These are phyloP conservation scores for Xiphophorus maculatus DNA, from an alignment of 2,113 vertebrate genomes.

Conservation along the genomic window DNA sequence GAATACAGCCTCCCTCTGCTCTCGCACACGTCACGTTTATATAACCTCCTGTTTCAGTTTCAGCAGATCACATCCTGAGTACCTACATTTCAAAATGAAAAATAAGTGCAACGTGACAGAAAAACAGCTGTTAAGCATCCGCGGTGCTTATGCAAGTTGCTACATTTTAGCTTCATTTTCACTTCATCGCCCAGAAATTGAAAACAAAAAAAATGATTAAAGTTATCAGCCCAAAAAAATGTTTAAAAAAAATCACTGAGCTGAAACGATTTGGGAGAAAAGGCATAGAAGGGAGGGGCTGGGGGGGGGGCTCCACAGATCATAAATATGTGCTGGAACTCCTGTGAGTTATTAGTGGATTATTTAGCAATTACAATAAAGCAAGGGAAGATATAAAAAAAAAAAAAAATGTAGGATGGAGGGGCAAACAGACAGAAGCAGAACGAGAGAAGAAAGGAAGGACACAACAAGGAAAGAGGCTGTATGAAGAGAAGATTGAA, in stretches of 20 bases:
- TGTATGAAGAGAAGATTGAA: neutral
- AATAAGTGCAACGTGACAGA: neutral
- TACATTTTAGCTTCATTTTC: slow-evolving; percentile 43
- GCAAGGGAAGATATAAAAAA: neutral
- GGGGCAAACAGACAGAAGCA: neutral
- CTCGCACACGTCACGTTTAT: neutral
- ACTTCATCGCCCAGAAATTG: neutral
- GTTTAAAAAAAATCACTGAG: neutral
- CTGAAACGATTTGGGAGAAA: neutral
- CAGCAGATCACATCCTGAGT: slow-evolving; percentile 18
- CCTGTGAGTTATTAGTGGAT: no score
- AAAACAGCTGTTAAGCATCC: neutral
- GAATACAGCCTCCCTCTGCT: neutral
- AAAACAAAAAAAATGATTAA: neutral
- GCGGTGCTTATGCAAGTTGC: slow-evolving; percentile 22
- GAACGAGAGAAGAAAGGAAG: no score
- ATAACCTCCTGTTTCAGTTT: slow-evolving; percentile 4
- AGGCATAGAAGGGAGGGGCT: no score
- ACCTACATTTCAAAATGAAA: neutral
- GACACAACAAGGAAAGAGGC: no score
- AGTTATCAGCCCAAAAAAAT: neutral
- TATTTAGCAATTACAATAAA: no score
- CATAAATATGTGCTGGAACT: neutral
- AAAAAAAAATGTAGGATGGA: neutral
- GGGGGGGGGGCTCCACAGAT: no score